Evolutionary conservation across 37 sponge, comb jelly and placozoan genomes (phyloP).

Genomic region (Chondrilla cf. caribensis): DNA sequence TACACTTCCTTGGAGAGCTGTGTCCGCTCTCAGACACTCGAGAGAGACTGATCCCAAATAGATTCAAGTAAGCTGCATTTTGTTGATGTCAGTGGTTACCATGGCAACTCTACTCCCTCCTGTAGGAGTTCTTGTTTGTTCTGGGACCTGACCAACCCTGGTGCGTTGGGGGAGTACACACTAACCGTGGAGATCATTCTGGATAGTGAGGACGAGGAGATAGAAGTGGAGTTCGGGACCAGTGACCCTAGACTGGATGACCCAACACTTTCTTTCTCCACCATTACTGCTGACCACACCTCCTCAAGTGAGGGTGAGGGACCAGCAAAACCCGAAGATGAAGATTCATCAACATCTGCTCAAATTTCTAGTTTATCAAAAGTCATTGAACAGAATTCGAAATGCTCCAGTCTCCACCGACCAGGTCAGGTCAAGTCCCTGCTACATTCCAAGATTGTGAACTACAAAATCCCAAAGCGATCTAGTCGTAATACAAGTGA

Average conservation of each 20-base stretch:
- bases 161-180: conserved; percentile 37
- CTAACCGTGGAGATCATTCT: conserved; percentile 27
- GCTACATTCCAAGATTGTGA: background rate
- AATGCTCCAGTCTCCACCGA: background rate
- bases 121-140: conserved; percentile 47
- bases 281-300: background rate
- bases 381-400: background rate
- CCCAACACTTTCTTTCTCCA: conserved; percentile 6
- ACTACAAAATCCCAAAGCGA: background rate
- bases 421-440: background rate
- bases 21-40: conserved; percentile 56
- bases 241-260: conserved; percentile 7
- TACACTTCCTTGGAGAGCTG: conserved; percentile 46
- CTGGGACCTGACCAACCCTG: conserved; percentile 54
- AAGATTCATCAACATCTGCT: background rate
- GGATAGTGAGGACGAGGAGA: background rate
- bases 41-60: conserved; percentile 43
- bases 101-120: background rate
- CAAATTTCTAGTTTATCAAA: background rate
- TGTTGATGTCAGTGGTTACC: background rate
- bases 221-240: conserved; percentile 14
- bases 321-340: background rate
- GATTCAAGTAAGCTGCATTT: conserved; percentile 31
- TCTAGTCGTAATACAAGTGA: background rate
- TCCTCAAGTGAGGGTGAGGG: background rate